These are phyloP conservation scores for Crotalus tigris DNA, from an alignment of 2,113 vertebrate species.

Conservation along the genomic window DNA sequence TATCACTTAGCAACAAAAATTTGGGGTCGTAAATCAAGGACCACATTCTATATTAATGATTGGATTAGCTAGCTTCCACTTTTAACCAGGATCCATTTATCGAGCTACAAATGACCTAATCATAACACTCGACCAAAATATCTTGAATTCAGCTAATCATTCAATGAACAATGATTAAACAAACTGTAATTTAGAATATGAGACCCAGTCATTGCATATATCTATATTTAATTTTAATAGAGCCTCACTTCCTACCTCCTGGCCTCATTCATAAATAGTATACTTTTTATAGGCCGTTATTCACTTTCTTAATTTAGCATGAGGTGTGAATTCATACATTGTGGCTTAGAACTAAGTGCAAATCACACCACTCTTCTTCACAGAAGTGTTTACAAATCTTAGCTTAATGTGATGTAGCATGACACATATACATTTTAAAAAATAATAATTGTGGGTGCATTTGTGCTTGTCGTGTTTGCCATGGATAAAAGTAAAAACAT, in stretches of 20 bases:
- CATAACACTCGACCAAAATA: neutral
- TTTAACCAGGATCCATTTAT: neutral
- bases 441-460: neutral
- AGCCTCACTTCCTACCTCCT: neutral
- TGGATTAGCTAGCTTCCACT: neutral
- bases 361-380: neutral
- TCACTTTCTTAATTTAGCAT: neutral
- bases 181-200: neutral
- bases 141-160: neutral
- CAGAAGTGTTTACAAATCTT: neutral
- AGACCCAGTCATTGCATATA: neutral
- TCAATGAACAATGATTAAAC: neutral
- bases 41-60: neutral
- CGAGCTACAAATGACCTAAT: neutral
- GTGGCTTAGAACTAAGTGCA: neutral
- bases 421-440: neutral
- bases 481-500: neutral
- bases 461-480: neutral
- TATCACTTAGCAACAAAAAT: too few species aligned
- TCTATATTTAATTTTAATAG: neutral
- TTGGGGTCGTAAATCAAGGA: too few species aligned
- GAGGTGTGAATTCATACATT: neutral
- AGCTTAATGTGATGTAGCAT: neutral
- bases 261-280: neutral
- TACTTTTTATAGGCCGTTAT: neutral